A percentile compares a stretch with the other conserved stretches of the same genome.
phyloP scores from a whole-genome alignment of 2,888 invertebrate species.

The Teleogryllus oceanicus region DNA sequence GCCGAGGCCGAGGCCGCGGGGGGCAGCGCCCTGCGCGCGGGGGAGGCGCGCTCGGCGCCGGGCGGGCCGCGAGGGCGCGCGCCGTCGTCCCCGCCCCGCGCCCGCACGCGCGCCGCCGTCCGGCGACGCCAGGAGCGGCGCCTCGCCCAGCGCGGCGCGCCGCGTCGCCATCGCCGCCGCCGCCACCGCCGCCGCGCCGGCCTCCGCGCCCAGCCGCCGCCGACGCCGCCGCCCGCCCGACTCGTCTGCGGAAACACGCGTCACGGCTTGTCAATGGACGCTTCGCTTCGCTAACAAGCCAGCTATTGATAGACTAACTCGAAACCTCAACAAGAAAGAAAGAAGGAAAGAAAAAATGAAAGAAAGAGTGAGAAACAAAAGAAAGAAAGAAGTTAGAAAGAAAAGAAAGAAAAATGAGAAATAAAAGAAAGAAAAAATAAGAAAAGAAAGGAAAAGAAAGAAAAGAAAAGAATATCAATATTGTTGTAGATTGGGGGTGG shows the following conservation, averaged over 20 bases:
- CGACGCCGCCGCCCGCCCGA: neutral
- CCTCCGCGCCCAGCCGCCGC: constrained; percentile 50
- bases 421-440: too few relatives aligned
- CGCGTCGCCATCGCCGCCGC: constrained; percentile 27
- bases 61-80: neutral
- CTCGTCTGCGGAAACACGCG: constrained; percentile 29
- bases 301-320: too few relatives aligned
- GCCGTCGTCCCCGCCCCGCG: neutral
- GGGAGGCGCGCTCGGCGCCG: constrained; percentile 22
- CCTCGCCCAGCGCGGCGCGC: neutral
- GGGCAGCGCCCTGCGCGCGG: constrained; percentile 18
- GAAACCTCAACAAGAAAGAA: too few relatives aligned
- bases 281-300: too few relatives aligned
- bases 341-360: too few relatives aligned
- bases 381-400: too few relatives aligned
- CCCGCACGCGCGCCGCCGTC: constrained; percentile 38
- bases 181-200: constrained; percentile 36
- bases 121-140: constrained; percentile 44
- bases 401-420: too few relatives aligned
- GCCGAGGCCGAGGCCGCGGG: neutral
- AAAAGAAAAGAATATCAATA: too few relatives aligned
- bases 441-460: too few relatives aligned
- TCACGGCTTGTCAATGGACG: too few relatives aligned
- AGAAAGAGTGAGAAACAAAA: too few relatives aligned
- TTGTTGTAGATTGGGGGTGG: too few relatives aligned